A percentile compares a stretch with the other conserved stretches of the same genome.
phyloP scores from a whole-genome alignment of 1,140 invertebrate genomes.

The Penaeus indicus region DNA sequence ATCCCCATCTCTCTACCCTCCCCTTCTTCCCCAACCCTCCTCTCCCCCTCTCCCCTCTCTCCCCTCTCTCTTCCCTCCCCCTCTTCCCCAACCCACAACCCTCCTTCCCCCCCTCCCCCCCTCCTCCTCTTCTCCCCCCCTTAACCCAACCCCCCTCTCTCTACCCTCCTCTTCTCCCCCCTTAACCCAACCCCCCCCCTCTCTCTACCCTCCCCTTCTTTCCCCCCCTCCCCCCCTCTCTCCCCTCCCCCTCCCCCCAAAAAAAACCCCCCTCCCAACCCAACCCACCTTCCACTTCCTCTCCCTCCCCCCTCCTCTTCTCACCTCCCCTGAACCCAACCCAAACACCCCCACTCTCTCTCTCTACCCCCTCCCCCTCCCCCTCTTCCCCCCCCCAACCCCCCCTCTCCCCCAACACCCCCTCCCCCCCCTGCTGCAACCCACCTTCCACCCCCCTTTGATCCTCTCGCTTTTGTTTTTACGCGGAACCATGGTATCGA shows the following conservation, averaged over 20 bases:
- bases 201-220: background rate
- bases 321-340: no score
- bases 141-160: background rate
- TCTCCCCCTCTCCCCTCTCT: no score
- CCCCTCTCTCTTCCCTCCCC: no score
- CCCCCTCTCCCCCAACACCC: background rate
- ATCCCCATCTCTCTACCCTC: no score
- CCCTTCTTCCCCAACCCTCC: no score
- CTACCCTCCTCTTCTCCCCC: background rate
- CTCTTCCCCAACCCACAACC: background rate
- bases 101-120: background rate
- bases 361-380: background rate
- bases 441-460: conserved; percentile 39
- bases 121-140: background rate
- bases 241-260: no score
- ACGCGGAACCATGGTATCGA: conserved; percentile 29
- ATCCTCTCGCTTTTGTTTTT: conserved; percentile 17
- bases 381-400: background rate
- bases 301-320: no score
- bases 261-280: no score
- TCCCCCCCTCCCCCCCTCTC: background rate
- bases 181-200: background rate
- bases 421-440: background rate
- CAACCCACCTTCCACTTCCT: no score
- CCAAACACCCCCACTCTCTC: background rate